Conservation (phyloP, 2,797 vertebrate species). For the Sebastes reedi region DNA sequence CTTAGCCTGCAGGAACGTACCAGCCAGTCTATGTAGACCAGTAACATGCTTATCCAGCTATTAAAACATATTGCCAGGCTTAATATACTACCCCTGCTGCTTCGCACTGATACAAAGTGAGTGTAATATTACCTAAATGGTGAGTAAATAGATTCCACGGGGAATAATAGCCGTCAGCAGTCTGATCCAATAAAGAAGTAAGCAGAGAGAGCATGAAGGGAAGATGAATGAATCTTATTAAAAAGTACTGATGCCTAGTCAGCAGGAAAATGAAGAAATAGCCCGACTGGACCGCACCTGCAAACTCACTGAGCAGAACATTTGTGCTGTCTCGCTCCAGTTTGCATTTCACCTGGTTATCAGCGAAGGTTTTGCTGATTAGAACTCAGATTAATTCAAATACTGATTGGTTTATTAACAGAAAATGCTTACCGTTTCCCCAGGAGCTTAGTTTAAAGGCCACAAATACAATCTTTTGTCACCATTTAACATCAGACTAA, state of each 20-base stretch:
- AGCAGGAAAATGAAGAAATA: conserved; percentile 67
- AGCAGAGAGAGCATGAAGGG: conserved; percentile 47
- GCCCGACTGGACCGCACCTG: conserved; percentile 33
- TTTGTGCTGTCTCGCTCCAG: not conserved
- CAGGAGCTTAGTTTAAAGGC: not conserved
- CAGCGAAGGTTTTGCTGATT: conserved; percentile 17
- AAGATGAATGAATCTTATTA: conserved; percentile 75
- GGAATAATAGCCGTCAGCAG: conserved; percentile 64
- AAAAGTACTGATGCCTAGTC: conserved; percentile 62
- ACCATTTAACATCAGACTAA: not conserved
- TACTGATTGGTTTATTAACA: not conserved
- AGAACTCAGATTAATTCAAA: conserved; percentile 3
- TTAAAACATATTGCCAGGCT: conserved; percentile 42
- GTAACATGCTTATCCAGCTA: conserved; percentile 34
- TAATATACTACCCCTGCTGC: conserved; percentile 42
- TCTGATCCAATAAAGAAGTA: conserved; percentile 63
- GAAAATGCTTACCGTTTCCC: not conserved
- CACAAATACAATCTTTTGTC: not conserved
- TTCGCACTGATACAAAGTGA: conserved; percentile 49
- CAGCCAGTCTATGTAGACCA: conserved; percentile 17
- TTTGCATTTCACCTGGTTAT: conserved; percentile 35
- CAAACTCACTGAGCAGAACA: not conserved
- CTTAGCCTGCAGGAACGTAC: conserved; percentile 4
- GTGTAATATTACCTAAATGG: conserved; percentile 58
- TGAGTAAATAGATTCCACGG: conserved; percentile 63